These are phyloP conservation scores for Hepsetus odoe DNA, from an alignment of 2,113 vertebrate species.

Conservation along the genomic window DNA sequence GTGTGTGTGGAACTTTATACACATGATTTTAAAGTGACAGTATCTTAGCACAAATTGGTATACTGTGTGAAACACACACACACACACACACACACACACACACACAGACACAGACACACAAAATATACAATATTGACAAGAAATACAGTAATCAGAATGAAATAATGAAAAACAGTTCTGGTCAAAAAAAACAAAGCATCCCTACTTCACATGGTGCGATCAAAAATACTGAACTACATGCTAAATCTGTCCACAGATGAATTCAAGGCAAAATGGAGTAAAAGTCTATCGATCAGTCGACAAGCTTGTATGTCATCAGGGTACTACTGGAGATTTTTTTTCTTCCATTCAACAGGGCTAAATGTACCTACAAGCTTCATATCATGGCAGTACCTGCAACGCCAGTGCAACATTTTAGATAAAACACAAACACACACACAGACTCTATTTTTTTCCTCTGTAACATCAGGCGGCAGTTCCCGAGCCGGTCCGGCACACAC, in stretches of 20 bases:
- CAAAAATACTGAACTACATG: slow-evolving; percentile 50
- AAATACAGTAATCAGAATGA: slow-evolving; percentile 60
- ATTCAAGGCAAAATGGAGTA: slow-evolving; percentile 33
- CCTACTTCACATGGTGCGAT: slow-evolving; percentile 58
- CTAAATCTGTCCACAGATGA: not conserved
- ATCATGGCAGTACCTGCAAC: slow-evolving; percentile 51
- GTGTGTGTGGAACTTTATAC: too few relatives aligned
- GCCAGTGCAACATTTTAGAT: slow-evolving; percentile 37
- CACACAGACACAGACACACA: not conserved
- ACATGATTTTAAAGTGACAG: slow-evolving; percentile 80
- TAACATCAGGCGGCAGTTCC: not conserved
- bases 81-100: not conserved
- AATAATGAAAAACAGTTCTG: slow-evolving; percentile 34
- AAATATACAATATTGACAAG: slow-evolving; percentile 54
- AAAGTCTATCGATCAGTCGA: not conserved
- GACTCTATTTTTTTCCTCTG: not conserved
- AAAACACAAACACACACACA: not conserved
- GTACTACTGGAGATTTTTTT: not conserved
- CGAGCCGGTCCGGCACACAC: not conserved
- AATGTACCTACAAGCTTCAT: slow-evolving; percentile 49
- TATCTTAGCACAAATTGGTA: slow-evolving; percentile 74
- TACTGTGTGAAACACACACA: slow-evolving; percentile 51
- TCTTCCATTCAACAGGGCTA: slow-evolving; percentile 14
- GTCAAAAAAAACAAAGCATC: slow-evolving; percentile 31
- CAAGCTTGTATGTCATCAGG: not conserved